Evolutionary conservation across 2,113 vertebrate genomes (phyloP).

Genomic region (Protobothrops mucrosquamatus): DNA sequence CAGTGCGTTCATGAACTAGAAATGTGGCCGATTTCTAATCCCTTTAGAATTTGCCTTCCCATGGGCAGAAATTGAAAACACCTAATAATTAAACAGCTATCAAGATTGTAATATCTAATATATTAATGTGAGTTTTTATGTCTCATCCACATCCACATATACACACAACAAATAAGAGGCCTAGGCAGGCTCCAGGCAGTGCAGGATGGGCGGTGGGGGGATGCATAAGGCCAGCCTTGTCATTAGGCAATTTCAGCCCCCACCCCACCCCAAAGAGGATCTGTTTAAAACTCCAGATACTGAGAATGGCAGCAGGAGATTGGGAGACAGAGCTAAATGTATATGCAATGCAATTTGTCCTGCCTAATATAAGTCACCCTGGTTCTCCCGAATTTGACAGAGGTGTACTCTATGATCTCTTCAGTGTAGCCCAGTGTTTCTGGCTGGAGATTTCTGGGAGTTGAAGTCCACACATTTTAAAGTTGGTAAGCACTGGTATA

Average conservation of each 20-base stretch:
- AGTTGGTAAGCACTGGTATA: background rate
- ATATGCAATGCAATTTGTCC: background rate
- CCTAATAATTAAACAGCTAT: background rate
- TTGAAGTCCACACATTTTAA: background rate
- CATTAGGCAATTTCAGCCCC: background rate
- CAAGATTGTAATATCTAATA: background rate
- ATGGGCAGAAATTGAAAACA: background rate
- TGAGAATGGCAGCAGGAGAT: background rate
- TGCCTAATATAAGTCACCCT: background rate
- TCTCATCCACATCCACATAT: background rate
- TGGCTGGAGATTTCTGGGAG: background rate
- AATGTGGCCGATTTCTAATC: background rate
- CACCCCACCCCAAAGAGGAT: background rate
- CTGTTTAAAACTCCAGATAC: background rate
- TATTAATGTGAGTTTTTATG: background rate
- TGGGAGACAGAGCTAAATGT: background rate
- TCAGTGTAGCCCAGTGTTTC: background rate
- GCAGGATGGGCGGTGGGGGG: background rate
- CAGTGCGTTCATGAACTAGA: background rate
- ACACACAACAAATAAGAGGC: background rate
- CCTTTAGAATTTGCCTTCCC: background rate
- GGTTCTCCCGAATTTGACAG: background rate
- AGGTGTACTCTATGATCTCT: background rate
- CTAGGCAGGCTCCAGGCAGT: background rate
- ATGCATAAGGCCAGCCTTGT: background rate